These are phyloP conservation scores for Lithobius niger DNA, from an alignment of 1,140 invertebrate species.

Conservation along the genomic window DNA sequence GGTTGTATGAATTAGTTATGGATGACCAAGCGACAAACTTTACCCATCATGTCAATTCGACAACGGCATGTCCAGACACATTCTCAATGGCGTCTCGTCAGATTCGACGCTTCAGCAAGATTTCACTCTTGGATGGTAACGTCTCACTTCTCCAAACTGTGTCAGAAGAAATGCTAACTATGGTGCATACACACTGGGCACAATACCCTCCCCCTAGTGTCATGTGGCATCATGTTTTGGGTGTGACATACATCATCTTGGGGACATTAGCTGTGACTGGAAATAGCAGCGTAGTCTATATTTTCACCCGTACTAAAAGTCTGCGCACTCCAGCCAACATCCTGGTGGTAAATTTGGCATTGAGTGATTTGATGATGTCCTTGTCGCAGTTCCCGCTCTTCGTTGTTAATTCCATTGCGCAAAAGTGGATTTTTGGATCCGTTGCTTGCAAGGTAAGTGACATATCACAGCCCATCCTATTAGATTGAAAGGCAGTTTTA, in stretches of 20 bases:
- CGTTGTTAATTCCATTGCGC: slow-evolving; percentile 51
- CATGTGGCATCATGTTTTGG: background rate
- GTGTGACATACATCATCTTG: background rate
- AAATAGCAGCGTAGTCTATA: background rate
- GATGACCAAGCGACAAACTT: too few species aligned
- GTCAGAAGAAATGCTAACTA: too few species aligned
- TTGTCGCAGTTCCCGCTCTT: slow-evolving; percentile 51
- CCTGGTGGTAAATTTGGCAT: slow-evolving; percentile 56
- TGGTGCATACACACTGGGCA: background rate
- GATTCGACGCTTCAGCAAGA: too few species aligned
- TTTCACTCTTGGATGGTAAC: too few species aligned
- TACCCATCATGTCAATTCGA: too few species aligned
- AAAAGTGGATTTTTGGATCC: slow-evolving; percentile 50
- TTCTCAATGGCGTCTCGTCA: too few species aligned
- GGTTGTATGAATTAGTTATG: too few species aligned
- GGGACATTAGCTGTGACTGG: background rate
- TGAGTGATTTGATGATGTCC: slow-evolving; percentile 54
- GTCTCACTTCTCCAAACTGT: too few species aligned
- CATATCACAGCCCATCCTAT: too few species aligned
- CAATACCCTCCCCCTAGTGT: background rate
- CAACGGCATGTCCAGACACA: too few species aligned
- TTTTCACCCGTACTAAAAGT: background rate
- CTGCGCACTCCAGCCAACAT: slow-evolving; percentile 60
- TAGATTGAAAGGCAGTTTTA: too few species aligned
- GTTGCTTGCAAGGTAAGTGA: slow-evolving; percentile 38